Evolutionary conservation across 2,113 vertebrate species (phyloP), one percentile per base, ranked within the genome.

Genomic region (Petromus typicus): DNA sequence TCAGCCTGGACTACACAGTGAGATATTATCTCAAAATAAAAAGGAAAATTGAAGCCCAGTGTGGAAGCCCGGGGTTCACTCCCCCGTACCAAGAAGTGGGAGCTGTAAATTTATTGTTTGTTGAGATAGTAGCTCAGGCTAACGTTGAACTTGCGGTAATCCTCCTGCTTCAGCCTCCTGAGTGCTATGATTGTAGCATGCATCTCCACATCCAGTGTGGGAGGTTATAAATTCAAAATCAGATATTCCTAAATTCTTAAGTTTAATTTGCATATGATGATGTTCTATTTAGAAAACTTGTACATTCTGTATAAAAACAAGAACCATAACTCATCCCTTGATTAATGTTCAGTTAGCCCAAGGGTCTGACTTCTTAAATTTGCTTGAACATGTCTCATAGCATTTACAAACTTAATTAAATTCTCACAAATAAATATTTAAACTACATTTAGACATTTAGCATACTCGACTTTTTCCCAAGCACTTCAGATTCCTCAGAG

Each of bases 361-460:
- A 78, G 73, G 92, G 89, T 89, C 91, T 92, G 88, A 86, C 85
- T 89, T 88, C 73, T 67, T 90, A 93, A 80, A 95, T 96, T 93
- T 93, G 56, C 56, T 95, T 69, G 22, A 96, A 86, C 27, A 22
- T 92, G 56, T 86, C 43, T 94, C 78, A 75, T 95, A 85, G n/a
- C 90, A 92, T 88, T 96, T 95, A 91, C 61, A 93, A 95, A 97
- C 40, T 90, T 92, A 93, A 96, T 97, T 95, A 97, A 93, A 61
- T 92, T 73, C 90, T 93, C 56, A 90, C 96, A 97, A 96, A 95
- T 97, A 97, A 96, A 95, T 93, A 97, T 96, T 97, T 97, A 94
- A 96, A 88, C 45, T 88, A 54, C 61, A 86, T 87, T 94, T 93
- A 93, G 81, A 90, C 71, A 95, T 92, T 91, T 97, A 97, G 94